Evolutionary conservation across 1,140 invertebrate genomes (phyloP).

Genomic region (Calliopsis andreniformis): DNA sequence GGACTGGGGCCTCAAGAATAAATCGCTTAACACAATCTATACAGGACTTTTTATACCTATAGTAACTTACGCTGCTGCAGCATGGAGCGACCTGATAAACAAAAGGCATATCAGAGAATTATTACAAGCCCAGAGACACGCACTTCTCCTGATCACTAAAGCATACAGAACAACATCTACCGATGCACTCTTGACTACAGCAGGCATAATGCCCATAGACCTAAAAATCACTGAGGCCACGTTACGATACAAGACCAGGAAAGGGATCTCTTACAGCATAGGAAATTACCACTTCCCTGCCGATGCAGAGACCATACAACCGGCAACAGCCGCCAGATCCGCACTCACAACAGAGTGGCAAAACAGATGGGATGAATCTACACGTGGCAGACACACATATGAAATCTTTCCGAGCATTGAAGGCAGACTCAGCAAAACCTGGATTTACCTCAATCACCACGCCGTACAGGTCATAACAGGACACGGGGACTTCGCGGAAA

Average conservation of each 20-base stretch:
- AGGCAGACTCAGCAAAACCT: too few relatives aligned
- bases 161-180: slow-evolving; percentile 42
- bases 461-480: too few relatives aligned
- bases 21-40: slow-evolving; percentile 32
- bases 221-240: not conserved
- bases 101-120: slow-evolving; percentile 22
- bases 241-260: not conserved
- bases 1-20: slow-evolving; percentile 24
- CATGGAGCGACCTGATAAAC: slow-evolving; percentile 18
- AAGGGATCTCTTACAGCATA: not conserved
- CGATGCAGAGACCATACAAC: too few relatives aligned
- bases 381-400: too few relatives aligned
- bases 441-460: too few relatives aligned
- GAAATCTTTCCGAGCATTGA: too few relatives aligned
- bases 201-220: not conserved
- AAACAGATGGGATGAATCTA: too few relatives aligned
- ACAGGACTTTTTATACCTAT: slow-evolving; percentile 38
- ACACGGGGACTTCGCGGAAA: too few relatives aligned
- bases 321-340: too few relatives aligned
- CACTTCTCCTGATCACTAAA: slow-evolving; percentile 53
- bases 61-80: slow-evolving; percentile 49
- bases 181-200: not conserved
- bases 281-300: too few relatives aligned
- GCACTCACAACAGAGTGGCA: too few relatives aligned
- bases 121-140: slow-evolving; percentile 49